Base-by-base conservation (phyloP, 2,113 vertebrate genomes). In the Phycodurus eques region DNA sequence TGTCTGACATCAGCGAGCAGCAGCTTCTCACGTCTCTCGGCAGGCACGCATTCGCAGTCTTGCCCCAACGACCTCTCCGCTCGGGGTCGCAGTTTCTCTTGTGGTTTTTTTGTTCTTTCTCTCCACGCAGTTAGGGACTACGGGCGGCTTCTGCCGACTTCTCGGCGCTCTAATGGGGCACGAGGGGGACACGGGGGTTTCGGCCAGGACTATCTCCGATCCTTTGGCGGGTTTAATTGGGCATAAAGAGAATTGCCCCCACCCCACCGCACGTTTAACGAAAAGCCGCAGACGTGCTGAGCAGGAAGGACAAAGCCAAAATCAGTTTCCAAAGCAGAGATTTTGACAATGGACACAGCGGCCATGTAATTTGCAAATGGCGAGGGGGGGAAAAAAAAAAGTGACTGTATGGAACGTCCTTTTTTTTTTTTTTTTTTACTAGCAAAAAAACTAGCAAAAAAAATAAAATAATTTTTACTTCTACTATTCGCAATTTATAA, bases 111-210 rank as follows among this genome's bases (percentile, higher is more conserved):
- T 87, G 31, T 53, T 19, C 8, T n/a, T n/a, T 14, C 8, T 2
- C 20, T 14, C 2, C 20, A 19, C 2, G 14, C 75, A 87, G 22
- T 83, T 69, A 73, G 89, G 87, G 89, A 91, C 67, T 70, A 33
- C 49, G 14, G 27, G 7, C 2, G 73, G 33, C 74, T 86, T 90
- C 85, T 73, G 59, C 79, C 47, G 84, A 73, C 84, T 87, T 90
- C 90, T 88, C 84, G 83, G 75, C 61, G 35, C 87, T 86, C 75
- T 93, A 93, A 93, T 92, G 90, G 91, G 87, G 87, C 89, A 88
- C 79, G 56, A 85, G 91, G 92, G 91, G 90, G 78, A 73, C 35
- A 27, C 27, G 27, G 71, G 60, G 80, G 82, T 73, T 83, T 77
- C 81, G 87, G 83, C 57, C 65, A 67, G 67, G 87, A 86, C 82